phyloP scores from a whole-genome alignment of 37 sponge, comb jelly and placozoan species.

The Hormiphora californensis region DNA sequence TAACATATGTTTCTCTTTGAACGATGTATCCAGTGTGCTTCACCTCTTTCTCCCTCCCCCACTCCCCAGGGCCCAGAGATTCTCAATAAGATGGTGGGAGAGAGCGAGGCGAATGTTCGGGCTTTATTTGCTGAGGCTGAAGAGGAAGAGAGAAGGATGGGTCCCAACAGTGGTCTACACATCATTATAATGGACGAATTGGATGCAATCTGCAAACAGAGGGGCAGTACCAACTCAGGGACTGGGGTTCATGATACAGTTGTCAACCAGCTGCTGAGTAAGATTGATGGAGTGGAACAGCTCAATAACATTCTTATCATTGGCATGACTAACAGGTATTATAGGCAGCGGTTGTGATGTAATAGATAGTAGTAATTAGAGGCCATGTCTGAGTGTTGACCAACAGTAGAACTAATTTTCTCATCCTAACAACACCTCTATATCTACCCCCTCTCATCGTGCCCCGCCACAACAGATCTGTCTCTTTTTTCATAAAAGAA shows the following conservation, averaged over 20 bases:
- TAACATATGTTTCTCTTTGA: background rate
- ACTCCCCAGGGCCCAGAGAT: slow-evolving; percentile 64
- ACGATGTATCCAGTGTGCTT: background rate
- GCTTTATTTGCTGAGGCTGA: slow-evolving; percentile 91
- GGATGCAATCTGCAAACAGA: slow-evolving; percentile 95
- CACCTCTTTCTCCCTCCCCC: too few relatives aligned
- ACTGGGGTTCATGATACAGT: slow-evolving; percentile 98
- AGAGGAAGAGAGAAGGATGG: slow-evolving; percentile 85
- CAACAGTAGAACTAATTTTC: too few relatives aligned
- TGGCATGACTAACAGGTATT: slow-evolving; percentile 60
- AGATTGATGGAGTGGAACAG: slow-evolving; percentile 98
- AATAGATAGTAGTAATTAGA: too few relatives aligned
- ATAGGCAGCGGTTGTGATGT: background rate
- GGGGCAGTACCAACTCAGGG: slow-evolving; percentile 75
- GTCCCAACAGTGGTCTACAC: slow-evolving; percentile 84
- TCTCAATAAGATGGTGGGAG: slow-evolving; percentile 95
- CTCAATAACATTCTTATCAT: slow-evolving; percentile 96
- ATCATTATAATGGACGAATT: slow-evolving; percentile 99
- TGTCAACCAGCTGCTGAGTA: slow-evolving; percentile 94
- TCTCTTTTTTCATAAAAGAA: too few relatives aligned
- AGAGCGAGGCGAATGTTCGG: slow-evolving; percentile 94
- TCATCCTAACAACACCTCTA: too few relatives aligned
- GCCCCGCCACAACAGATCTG: too few relatives aligned
- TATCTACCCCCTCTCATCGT: too few relatives aligned
- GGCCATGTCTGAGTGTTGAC: too few relatives aligned